Evolutionary conservation across 2,888 invertebrate species (phyloP).

Genomic region (Agapetus fuscipes): DNA sequence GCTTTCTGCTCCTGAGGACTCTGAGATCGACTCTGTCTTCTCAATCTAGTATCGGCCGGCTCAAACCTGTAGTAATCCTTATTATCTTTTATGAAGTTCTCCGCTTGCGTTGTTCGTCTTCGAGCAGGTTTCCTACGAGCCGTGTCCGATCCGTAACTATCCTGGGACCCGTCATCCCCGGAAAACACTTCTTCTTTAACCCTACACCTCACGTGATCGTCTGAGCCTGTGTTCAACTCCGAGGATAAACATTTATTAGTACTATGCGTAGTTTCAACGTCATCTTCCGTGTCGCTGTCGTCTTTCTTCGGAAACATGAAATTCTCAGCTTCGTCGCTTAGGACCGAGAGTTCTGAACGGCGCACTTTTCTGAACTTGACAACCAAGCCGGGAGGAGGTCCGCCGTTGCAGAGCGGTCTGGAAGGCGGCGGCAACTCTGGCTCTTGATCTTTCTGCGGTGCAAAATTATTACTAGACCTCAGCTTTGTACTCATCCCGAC

Average conservation of each 20-base stretch:
- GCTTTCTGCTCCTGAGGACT: neutral
- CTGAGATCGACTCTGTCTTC: neutral
- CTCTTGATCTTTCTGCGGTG: conserved; percentile 29
- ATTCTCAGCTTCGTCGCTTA: conserved; percentile 80
- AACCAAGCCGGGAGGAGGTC: conserved; percentile 43
- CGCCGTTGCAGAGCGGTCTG: conserved; percentile 45
- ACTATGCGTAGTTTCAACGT: conserved; percentile 42
- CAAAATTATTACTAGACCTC: conserved; percentile 47
- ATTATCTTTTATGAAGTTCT: neutral
- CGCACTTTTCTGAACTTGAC: conserved; percentile 68
- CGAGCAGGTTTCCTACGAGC: conserved; percentile 24
- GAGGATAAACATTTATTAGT: conserved; percentile 30
- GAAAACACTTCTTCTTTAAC: conserved; percentile 42
- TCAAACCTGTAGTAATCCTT: conserved; percentile 1
- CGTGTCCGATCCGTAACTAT: conserved; percentile 19
- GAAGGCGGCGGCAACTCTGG: conserved; percentile 27
- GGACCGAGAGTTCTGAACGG: conserved; percentile 59
- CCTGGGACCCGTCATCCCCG: conserved; percentile 33
- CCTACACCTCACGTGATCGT: conserved; percentile 3
- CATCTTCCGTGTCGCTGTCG: conserved; percentile 45
- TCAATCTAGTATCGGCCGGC: neutral
- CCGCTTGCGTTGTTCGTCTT: conserved; percentile 20
- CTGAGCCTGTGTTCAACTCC: conserved; percentile 22
- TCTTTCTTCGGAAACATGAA: conserved; percentile 73
- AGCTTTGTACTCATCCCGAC: conserved; percentile 61